phyloP scores from a whole-genome alignment of 2,888 invertebrate genomes.

The Latrodectus hesperus region DNA sequence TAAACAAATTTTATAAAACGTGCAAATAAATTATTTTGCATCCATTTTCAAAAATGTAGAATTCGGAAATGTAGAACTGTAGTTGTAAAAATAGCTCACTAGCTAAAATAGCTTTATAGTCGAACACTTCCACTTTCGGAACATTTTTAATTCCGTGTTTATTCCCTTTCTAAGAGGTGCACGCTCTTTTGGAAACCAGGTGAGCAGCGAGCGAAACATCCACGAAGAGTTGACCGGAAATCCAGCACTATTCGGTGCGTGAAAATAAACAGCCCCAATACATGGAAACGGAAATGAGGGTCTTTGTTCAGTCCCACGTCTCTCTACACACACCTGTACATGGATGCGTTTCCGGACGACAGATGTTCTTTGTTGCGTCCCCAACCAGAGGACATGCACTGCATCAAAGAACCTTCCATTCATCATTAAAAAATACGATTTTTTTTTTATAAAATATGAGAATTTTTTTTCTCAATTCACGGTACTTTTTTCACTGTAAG shows the following conservation, averaged over 20 bases:
- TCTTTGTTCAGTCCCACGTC: slow-evolving; percentile 41
- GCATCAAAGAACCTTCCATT: slow-evolving; percentile 1
- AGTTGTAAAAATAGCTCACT: too few species aligned
- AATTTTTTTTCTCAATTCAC: slow-evolving; percentile 6
- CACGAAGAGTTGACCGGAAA: slow-evolving; percentile 46
- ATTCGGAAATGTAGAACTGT: too few species aligned
- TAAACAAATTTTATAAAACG: too few species aligned
- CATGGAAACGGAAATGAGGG: slow-evolving; percentile 57
- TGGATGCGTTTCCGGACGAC: slow-evolving; percentile 33
- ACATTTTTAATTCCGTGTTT: too few species aligned
- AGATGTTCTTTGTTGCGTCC: slow-evolving; percentile 31
- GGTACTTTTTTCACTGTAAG: not conserved
- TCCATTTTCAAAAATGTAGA: too few species aligned
- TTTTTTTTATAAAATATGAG: too few species aligned
- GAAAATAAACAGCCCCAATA: slow-evolving; percentile 50
- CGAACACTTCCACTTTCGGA: too few species aligned
- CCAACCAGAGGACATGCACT: slow-evolving; percentile 29
- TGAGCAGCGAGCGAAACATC: slow-evolving; percentile 22
- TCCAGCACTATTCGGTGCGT: slow-evolving; percentile 55
- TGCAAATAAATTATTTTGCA: too few species aligned
- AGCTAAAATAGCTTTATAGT: too few species aligned
- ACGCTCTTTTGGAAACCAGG: not conserved
- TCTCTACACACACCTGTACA: slow-evolving; percentile 46
- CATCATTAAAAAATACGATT: too few species aligned
- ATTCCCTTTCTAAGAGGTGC: too few species aligned